Percentiles rank a stretch among this genome's conserved stretches.
Evolutionary conservation across 1,140 invertebrate genomes (phyloP).

Genomic region (Platyscapa corneri): DNA sequence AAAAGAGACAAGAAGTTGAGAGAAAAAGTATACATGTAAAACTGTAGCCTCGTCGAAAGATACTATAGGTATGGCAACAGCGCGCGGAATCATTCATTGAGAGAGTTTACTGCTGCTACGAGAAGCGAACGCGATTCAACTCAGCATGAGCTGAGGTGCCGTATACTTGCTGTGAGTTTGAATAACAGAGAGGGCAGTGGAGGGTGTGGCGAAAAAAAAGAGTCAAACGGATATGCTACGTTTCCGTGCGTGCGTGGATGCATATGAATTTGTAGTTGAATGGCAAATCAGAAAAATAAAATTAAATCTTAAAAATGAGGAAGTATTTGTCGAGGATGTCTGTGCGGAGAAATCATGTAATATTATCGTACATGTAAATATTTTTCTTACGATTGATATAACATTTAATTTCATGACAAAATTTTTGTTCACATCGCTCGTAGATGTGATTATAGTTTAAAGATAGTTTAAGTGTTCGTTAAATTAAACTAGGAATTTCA

Average conservation of each 20-base stretch:
- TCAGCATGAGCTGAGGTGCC: not conserved
- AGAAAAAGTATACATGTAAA: not conserved
- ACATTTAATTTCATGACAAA: not conserved
- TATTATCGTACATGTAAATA: not conserved
- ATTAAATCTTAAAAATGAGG: not conserved
- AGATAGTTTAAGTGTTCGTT: no score
- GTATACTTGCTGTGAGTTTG: constrained; percentile 1
- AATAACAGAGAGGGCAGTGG: not conserved
- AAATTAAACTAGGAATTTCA: no score
- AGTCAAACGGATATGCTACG: constrained; percentile 27
- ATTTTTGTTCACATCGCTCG: not conserved
- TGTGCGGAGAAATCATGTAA: not conserved
- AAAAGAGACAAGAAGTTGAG: not conserved
- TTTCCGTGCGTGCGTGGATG: not conserved
- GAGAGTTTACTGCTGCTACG: constrained; percentile 42
- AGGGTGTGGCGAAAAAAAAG: constrained; percentile 56
- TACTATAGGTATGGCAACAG: constrained; percentile 61
- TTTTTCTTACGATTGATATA: not conserved
- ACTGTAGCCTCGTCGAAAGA: not conserved
- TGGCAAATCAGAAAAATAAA: not conserved
- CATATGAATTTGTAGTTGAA: not conserved
- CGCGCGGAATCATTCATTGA: constrained; percentile 74
- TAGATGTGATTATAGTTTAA: no score
- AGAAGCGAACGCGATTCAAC: constrained; percentile 14
- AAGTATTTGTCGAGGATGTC: not conserved